Conservation (phyloP, 2,888 invertebrate genomes). For the Gerris lacustris region DNA sequence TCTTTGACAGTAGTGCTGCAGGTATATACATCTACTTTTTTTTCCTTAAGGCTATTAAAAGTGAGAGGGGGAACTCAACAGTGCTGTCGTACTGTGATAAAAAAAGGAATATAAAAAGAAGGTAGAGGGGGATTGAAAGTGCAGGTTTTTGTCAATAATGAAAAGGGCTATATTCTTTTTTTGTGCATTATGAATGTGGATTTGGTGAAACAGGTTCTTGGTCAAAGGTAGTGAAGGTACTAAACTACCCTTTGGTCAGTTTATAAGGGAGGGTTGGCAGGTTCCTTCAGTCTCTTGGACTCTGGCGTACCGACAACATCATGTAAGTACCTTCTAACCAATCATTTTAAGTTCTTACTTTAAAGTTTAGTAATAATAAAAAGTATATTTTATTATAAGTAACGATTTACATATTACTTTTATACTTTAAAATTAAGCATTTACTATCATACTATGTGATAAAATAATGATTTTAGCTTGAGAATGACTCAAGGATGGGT, state of each 20-base stretch:
- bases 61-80: not conserved
- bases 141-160: not conserved
- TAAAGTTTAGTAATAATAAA: too few species aligned
- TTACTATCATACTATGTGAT: too few species aligned
- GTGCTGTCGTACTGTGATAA: not conserved
- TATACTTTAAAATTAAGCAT: too few species aligned
- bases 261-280: not conserved
- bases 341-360: not conserved
- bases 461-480: too few species aligned
- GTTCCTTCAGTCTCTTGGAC: conserved; percentile 1
- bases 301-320: not conserved
- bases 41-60: too few species aligned
- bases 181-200: too few species aligned
- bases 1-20: too few species aligned
- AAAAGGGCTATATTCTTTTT: not conserved
- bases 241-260: conserved; percentile 1
- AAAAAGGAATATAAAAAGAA: not conserved
- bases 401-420: too few species aligned
- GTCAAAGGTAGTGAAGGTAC: not conserved
- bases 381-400: too few species aligned
- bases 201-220: not conserved
- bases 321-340: not conserved
- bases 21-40: too few species aligned
- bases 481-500: too few species aligned
- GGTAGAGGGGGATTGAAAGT: not conserved